phyloP scores from a whole-genome alignment of 2,113 vertebrate genomes.

The Aphelocoma coerulescens region DNA sequence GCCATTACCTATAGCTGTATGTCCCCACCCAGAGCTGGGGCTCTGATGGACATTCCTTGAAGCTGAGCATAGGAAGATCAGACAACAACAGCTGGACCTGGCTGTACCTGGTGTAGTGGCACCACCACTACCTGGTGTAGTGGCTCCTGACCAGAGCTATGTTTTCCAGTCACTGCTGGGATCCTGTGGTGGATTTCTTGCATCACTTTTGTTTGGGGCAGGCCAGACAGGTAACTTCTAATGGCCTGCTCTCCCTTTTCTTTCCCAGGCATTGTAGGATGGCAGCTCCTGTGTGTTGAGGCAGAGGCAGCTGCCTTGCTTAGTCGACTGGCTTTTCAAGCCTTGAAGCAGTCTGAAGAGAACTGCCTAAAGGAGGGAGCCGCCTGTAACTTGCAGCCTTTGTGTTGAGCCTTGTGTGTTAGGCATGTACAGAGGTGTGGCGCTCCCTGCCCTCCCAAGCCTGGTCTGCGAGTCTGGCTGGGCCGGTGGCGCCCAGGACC shows the following conservation, averaged over 20 bases:
- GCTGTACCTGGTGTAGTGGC: too few relatives aligned
- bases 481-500: rapidly evolving
- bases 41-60: neutral
- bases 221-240: neutral
- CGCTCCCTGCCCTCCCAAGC: neutral
- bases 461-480: neutral
- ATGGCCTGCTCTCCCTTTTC: neutral
- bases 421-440: too few relatives aligned
- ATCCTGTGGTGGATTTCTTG: neutral
- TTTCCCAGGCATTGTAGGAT: neutral
- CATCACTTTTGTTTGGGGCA: neutral
- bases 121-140: too few relatives aligned
- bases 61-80: neutral
- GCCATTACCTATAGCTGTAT: neutral
- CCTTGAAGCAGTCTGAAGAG: neutral
- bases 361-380: neutral
- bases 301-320: neutral
- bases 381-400: neutral
- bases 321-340: neutral
- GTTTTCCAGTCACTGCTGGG: neutral
- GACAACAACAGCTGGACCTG: neutral
- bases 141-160: neutral
- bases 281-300: neutral
- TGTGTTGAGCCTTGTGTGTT: neutral
- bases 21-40: neutral